Evolutionary conservation across 2,797 vertebrate species (phyloP).

Genomic region (Melanotaenia boesemani): DNA sequence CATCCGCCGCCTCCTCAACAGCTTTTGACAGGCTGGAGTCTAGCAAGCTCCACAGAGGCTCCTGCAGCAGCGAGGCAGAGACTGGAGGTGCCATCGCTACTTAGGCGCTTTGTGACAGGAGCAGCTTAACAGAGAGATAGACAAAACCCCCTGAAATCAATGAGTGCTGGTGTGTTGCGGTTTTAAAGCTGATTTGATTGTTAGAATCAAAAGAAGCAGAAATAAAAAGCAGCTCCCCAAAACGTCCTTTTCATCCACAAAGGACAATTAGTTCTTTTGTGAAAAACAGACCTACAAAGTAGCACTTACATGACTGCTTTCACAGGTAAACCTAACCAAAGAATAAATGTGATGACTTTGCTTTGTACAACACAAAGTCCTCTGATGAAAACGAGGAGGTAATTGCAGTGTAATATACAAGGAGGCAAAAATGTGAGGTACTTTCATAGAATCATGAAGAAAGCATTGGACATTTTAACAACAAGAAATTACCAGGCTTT

Average conservation of each 20-base stretch:
- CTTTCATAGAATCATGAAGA: neutral
- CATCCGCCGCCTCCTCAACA: slow-evolving; percentile 61
- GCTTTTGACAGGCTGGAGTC: slow-evolving; percentile 75
- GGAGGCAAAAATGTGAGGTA: slow-evolving; percentile 5
- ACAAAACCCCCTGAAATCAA: slow-evolving; percentile 56
- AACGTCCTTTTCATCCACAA: slow-evolving; percentile 34
- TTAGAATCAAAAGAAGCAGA: slow-evolving; percentile 6
- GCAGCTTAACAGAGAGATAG: slow-evolving; percentile 34
- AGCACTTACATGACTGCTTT: slow-evolving; percentile 14
- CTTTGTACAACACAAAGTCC: slow-evolving; percentile 15
- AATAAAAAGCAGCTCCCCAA: slow-evolving; percentile 26
- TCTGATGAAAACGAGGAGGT: slow-evolving; percentile 31
- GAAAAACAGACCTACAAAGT: slow-evolving; percentile 42
- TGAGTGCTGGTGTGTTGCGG: slow-evolving; percentile 19
- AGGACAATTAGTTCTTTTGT: slow-evolving; percentile 26
- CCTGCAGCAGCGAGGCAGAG: slow-evolving; percentile 39
- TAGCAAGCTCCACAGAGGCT: slow-evolving; percentile 41
- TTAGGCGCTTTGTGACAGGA: slow-evolving; percentile 52
- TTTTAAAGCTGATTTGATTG: slow-evolving; percentile 44
- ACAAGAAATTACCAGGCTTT: neutral
- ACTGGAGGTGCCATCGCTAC: slow-evolving; percentile 48
- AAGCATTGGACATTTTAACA: neutral
- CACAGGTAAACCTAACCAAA: slow-evolving; percentile 33
- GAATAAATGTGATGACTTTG: slow-evolving; percentile 20
- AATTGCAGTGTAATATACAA: slow-evolving; percentile 30